Percentiles rank a stretch among this genome's conserved stretches.
phyloP scores from a whole-genome alignment of 2,888 invertebrate species.

The Rhopalosiphum nymphaeae region DNA sequence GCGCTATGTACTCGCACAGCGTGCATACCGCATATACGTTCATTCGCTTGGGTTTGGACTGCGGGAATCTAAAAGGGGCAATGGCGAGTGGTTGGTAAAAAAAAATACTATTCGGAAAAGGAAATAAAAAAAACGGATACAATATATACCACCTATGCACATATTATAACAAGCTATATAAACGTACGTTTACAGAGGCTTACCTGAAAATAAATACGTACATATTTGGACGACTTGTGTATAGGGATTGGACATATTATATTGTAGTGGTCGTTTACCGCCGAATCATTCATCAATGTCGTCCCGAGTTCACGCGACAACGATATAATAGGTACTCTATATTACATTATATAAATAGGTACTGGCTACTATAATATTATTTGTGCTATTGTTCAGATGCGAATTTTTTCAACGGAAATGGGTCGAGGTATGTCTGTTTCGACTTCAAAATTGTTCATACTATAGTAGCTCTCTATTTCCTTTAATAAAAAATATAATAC shows the following conservation, averaged over 20 bases:
- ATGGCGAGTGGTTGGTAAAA: neutral
- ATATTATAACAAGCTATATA: neutral
- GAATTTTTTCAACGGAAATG: neutral
- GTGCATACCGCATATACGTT: neutral
- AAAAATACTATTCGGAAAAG: neutral
- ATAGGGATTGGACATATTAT: neutral
- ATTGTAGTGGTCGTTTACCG: neutral
- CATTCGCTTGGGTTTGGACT: neutral
- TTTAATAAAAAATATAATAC: neutral
- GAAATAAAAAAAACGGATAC: neutral
- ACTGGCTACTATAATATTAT: neutral
- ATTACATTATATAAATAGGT: neutral
- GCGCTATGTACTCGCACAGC: neutral
- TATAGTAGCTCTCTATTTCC: neutral
- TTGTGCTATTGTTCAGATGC: neutral
- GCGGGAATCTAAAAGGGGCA: neutral
- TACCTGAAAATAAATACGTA: neutral
- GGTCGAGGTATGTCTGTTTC: neutral
- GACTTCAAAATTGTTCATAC: neutral
- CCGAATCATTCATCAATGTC: constrained; percentile 27
- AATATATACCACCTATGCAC: neutral
- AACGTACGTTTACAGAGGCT: neutral
- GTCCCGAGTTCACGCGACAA: neutral
- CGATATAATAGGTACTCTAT: neutral
- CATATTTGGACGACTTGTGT: neutral